Base-by-base conservation (phyloP, 2,797 vertebrate genomes). In the Microctenopoma lineatum region DNA sequence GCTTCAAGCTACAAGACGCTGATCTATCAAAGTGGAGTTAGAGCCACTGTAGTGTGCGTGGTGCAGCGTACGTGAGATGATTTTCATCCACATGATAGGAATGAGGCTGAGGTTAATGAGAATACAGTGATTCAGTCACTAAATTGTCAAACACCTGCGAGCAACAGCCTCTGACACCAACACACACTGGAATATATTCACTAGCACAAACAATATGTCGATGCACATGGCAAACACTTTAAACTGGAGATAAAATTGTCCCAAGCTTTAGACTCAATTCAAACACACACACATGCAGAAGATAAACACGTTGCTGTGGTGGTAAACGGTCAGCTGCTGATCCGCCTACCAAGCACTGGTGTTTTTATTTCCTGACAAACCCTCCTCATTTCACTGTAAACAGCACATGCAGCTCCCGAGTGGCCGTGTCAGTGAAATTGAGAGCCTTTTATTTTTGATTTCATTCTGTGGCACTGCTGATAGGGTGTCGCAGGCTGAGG, bases 401-500 rank as follows among this genome's bases (percentile, higher is more conserved):
- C 62, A 70, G 71, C 71, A 56, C 60, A 54, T 21, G 29, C 54
- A 48, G 54, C 60, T 77, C 81, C 69, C 68, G 55, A 71, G 57
- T 59, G 77, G 53, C 50, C 18, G 47, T 25, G 70, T 69, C 52
- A 29, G 66, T 38, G 42, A 60, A 65, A 61, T 6, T 32, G 41
- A 52, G 39, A 21, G 27, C 64, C 59, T 29, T 51, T 59, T 50
- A 26, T 57, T 84, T 21, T 72, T 32, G 3, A 25, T 75, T 81
- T 75, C 57, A 15, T 25, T 39, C 16, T 65, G 36, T 78, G 77
- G 60, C 58, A 32, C 74, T 84, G 66, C 63, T 78, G 56, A 70
- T 4, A 34, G 48, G 74, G 39, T 39, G 47, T 62, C 65, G 45
- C 67, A 12, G 38, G 36, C 21, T 27, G 67, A 71, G 58, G 41